Conservation (phyloP, 2,888 invertebrate genomes). For the Eurois occulta region DNA sequence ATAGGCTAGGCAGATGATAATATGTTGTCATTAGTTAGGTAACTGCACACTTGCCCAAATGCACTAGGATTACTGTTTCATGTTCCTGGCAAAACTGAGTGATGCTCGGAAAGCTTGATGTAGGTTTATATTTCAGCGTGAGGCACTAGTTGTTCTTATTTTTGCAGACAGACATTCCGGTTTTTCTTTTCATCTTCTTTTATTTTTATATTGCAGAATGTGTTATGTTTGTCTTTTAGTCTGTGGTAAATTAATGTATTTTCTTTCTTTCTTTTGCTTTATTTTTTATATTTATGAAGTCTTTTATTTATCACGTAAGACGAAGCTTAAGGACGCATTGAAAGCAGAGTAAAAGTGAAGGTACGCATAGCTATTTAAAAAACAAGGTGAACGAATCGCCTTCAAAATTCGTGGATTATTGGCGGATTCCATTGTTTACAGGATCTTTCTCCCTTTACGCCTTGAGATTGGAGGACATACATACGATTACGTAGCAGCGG, state of each 20-base stretch:
- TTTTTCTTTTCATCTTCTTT: background rate
- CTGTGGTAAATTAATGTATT: background rate
- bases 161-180: background rate
- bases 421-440: constrained; percentile 15
- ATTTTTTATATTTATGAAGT: no score
- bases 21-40: background rate
- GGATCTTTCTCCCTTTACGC: background rate
- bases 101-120: background rate
- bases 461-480: constrained; percentile 9
- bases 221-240: background rate
- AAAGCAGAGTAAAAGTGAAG: background rate
- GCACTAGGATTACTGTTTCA: background rate
- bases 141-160: background rate
- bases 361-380: background rate
- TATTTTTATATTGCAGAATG: background rate
- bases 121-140: background rate
- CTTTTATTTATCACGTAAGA: background rate
- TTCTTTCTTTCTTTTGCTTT: no score
- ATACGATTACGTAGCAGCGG: constrained; percentile 10
- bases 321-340: background rate
- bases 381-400: background rate
- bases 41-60: background rate
- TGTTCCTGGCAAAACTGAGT: background rate
- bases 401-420: constrained; percentile 14
- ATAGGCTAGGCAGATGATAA: background rate